Percentiles rank a stretch among this genome's conserved stretches.
phyloP scores from a whole-genome alignment of 1,140 invertebrate species.

The Amphibalanus amphitrite region DNA sequence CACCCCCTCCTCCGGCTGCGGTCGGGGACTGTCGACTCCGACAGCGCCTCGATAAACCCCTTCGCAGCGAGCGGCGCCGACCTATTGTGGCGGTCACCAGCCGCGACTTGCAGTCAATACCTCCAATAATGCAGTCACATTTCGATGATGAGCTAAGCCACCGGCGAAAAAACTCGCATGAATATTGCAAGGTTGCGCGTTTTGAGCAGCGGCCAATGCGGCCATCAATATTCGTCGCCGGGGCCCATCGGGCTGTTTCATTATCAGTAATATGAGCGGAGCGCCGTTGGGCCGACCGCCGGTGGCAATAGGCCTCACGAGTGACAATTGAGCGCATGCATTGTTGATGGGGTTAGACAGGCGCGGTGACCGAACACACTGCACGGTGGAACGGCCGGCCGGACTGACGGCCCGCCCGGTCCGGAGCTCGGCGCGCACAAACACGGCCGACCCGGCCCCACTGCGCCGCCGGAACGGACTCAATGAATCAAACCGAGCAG shows the following conservation, averaged over 20 bases:
- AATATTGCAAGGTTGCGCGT: background rate
- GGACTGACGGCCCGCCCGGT: background rate
- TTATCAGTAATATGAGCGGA: background rate
- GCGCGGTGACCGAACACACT: background rate
- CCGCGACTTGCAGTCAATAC: background rate
- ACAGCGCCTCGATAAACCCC: no score
- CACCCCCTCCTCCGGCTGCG: no score
- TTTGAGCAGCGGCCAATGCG: background rate
- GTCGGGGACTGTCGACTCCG: no score
- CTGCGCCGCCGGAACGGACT: no score
- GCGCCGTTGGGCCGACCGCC: no score
- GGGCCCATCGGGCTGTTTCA: background rate
- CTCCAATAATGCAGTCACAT: background rate
- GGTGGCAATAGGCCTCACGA: background rate
- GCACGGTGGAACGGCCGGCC: background rate
- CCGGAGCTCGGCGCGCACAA: background rate
- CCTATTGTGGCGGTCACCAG: background rate
- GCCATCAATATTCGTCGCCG: background rate
- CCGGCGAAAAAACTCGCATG: background rate
- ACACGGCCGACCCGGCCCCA: background rate
- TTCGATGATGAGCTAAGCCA: background rate
- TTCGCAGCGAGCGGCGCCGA: no score
- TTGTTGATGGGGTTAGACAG: background rate
- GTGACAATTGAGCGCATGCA: background rate
- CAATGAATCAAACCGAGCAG: background rate